phyloP scores from a whole-genome alignment of 2,113 vertebrate genomes.

The Aspiorhynchus laticeps region DNA sequence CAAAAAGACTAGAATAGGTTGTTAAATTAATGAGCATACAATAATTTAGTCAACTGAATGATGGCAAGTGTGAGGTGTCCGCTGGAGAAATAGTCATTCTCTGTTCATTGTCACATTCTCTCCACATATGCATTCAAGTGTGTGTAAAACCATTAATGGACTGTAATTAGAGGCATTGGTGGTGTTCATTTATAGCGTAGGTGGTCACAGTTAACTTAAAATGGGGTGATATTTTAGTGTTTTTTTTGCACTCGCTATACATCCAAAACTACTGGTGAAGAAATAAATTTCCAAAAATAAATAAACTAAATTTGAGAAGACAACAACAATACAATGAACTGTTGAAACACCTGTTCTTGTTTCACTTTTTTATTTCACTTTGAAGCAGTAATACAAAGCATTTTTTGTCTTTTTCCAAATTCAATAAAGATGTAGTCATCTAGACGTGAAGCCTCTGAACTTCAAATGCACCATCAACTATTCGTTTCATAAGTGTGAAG shows the following conservation, averaged over 20 bases:
- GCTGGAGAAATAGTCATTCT: too few relatives aligned
- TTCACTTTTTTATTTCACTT: conserved; percentile 74
- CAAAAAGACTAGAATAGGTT: background rate
- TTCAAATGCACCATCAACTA: conserved; percentile 65
- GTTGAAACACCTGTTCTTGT: background rate
- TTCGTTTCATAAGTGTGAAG: conserved; percentile 65
- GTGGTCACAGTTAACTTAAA: background rate
- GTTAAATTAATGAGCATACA: background rate
- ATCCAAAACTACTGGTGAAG: too few relatives aligned
- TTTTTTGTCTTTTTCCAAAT: conserved; percentile 59
- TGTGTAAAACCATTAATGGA: background rate
- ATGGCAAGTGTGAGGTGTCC: too few relatives aligned
- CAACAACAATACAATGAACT: conserved; percentile 14
- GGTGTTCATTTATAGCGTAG: background rate
- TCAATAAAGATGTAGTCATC: conserved; percentile 64
- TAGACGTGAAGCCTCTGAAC: conserved; percentile 66
- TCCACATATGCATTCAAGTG: too few relatives aligned
- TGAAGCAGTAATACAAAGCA: conserved; percentile 75
- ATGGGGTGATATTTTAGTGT: background rate
- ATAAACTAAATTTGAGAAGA: background rate
- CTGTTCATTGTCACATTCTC: too few relatives aligned
- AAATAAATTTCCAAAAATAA: too few relatives aligned
- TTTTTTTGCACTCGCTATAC: too few relatives aligned
- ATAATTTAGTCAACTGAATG: background rate
- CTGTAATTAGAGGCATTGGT: background rate